Evolutionary conservation across 1,140 invertebrate genomes (phyloP), one percentile per base, ranked within the genome.

Genomic region (Bombus difficillimus): DNA sequence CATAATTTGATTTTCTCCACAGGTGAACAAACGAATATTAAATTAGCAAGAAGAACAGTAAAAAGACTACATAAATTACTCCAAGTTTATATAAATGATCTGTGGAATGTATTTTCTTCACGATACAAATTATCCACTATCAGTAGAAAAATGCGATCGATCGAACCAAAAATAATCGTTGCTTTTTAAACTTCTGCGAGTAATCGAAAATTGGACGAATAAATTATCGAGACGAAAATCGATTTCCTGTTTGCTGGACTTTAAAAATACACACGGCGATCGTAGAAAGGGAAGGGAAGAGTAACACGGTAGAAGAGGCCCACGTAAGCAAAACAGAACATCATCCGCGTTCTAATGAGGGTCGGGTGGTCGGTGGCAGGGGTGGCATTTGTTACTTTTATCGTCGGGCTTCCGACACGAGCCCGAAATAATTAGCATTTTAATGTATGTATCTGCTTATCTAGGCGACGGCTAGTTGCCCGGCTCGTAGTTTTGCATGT

Each of bases 341-440:
- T 83, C 75, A 74, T 79, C 77, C 84, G 68, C 59, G 80, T 84
- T 90, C 78, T 90, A 90, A 90, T 79, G 89, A 90, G 85, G 85
- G 88, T 85, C 81, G 72, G 15, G 32, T 12, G 12, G 69, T n/a
- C 47, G 57, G 57, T 39, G 62, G 74, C 41, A 74, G 80, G 88
- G 81, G 89, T 89, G 88, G 83, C 90, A 90, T 91, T 93, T 88
- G 91, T 91, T 91, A 91, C 82, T 92, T 92, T 92, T 93, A 93
- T 93, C 91, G 89, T 86, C 75, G 75, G n/a, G 62, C 15, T 90
- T 86, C 86, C 88, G 91, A 91, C 87, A 87, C 83, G 77, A 87
- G 83, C 83, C 90, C 85, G 77, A 92, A 93, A 93, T 92, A 92
- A 93, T 93, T 93, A 92, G 91, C 92, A 93, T 92, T 93, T 92